Base-by-base conservation (phyloP, 2,113 vertebrate species). In the Clarias magur region DNA sequence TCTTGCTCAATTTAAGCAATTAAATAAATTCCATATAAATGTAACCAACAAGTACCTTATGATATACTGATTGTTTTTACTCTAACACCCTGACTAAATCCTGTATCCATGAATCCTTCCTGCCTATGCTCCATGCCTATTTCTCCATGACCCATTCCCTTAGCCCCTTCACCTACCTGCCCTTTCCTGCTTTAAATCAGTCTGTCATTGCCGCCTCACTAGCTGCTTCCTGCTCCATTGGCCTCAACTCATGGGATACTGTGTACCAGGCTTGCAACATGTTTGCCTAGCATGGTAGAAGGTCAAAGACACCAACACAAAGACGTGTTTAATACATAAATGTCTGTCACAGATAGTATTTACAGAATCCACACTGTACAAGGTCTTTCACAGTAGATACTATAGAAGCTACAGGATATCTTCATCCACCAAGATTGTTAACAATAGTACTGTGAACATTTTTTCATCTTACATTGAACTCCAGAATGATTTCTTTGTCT, bases 101-200 rank as follows among this genome's bases (percentile, higher is more conserved):
- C n/a, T 63, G 67, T 59, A 1, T 30, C 56, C 38, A 86, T 62
- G 10, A 80, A 79, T 82, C 34, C 54, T 48, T 57, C 70, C 25
- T 38, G 42, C 27, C 76, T 19, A 30, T 70, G 80, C 16, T 23
- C 75, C 73, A 79, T 80, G 56, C n/a, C n/a, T 60, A 25, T 79
- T 70, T 80, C 54, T 48, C 59, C 2, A 7, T 86, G 65, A 86
- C 63, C 80, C 62, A 48, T 86, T 27, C 42, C 79, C 34, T 83
- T 53, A 60, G 65, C 70, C 85, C 65, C 85, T 21, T 80, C 15
- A 63, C 75, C 85, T 38, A 27, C 30, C 85, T 80, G 63, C 78
- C 25, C 54, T 21, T 72, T 80, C 16, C 76, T 68, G 21, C 27
- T 19, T 56, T 86, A 86, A 89, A 89, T 83, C 88, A 80, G 73